A percentile compares a stretch with the other conserved stretches of the same genome.
Conservation (phyloP, 2,797 vertebrate genomes). For the Tapera naevia region DNA sequence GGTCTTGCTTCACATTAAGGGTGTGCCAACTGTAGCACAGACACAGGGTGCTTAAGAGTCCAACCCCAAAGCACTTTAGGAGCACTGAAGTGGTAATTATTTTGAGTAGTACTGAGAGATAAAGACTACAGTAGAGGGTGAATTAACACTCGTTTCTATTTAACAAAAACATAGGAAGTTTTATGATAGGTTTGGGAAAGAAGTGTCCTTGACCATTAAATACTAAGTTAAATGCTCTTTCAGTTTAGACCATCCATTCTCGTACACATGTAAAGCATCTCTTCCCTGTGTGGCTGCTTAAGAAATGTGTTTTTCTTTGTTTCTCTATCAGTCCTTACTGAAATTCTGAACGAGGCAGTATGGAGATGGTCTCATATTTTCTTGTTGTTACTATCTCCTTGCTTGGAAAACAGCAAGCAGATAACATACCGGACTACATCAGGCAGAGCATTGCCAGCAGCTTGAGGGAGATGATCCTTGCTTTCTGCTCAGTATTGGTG, state of each 20-base stretch:
- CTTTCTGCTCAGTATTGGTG: not conserved
- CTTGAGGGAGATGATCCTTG: accelerated
- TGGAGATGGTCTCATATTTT: not conserved
- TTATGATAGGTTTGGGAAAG: not conserved
- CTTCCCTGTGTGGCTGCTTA: not conserved
- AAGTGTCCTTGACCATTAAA: not conserved
- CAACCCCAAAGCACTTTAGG: not conserved
- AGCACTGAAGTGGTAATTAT: not conserved
- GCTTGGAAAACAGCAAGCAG: not conserved
- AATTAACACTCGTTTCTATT: not conserved
- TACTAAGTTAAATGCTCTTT: not conserved
- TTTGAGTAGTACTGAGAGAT: not conserved
- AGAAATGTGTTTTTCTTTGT: not conserved
- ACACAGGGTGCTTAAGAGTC: not conserved
- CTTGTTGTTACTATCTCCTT: not conserved
- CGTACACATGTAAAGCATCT: not conserved
- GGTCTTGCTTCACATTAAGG: not conserved
- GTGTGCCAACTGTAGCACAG: not conserved
- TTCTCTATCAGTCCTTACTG: not conserved
- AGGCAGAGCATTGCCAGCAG: not conserved
- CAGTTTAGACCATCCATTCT: not conserved
- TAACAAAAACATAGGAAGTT: not conserved
- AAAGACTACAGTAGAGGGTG: not conserved
- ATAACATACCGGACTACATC: accelerated
- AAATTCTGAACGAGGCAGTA: not conserved